phyloP scores from a whole-genome alignment of 2,113 vertebrate species.

The Trichomycterus rosablanca region DNA sequence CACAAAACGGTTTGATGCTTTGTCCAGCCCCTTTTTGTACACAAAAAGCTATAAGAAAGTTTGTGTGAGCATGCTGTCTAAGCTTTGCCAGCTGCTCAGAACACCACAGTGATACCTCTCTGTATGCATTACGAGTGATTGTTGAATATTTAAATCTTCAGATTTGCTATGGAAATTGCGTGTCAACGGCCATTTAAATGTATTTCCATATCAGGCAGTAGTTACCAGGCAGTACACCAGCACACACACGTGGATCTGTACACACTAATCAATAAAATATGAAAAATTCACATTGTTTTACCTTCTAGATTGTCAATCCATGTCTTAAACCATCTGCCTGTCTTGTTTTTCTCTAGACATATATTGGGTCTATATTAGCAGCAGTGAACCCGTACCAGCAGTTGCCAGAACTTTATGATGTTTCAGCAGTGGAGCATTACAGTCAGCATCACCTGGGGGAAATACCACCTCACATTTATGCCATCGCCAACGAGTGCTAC shows the following conservation, averaged over 20 bases:
- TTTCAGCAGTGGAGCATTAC: slow-evolving; percentile 72
- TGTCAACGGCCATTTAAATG: slow-evolving; percentile 42
- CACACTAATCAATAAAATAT: too few species aligned
- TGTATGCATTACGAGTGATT: background rate
- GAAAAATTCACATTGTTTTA: background rate
- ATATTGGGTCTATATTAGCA: slow-evolving; percentile 92
- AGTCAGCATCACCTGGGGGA: slow-evolving; percentile 83
- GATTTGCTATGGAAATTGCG: slow-evolving; percentile 43
- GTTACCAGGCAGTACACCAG: background rate
- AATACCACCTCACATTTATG: slow-evolving; percentile 88
- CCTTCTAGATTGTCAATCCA: too few species aligned
- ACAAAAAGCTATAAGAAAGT: too few species aligned
- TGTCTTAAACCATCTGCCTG: background rate
- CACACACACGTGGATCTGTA: background rate
- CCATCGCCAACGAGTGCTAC: slow-evolving; percentile 93
- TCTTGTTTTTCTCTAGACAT: slow-evolving; percentile 71
- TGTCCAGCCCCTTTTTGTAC: too few species aligned
- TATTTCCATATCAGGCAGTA: slow-evolving; percentile 34
- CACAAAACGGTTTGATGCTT: too few species aligned
- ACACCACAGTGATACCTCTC: background rate
- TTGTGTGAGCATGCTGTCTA: too few species aligned
- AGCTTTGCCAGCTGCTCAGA: too few species aligned
- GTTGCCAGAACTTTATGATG: slow-evolving; percentile 80
- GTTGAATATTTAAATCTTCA: slow-evolving; percentile 7
- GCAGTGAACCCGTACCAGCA: slow-evolving; percentile 92